A percentile compares a stretch with the other conserved stretches of the same genome.
Evolutionary conservation across 2,113 vertebrate species (phyloP).

Genomic region (Pseudolaguvia tuberculata): DNA sequence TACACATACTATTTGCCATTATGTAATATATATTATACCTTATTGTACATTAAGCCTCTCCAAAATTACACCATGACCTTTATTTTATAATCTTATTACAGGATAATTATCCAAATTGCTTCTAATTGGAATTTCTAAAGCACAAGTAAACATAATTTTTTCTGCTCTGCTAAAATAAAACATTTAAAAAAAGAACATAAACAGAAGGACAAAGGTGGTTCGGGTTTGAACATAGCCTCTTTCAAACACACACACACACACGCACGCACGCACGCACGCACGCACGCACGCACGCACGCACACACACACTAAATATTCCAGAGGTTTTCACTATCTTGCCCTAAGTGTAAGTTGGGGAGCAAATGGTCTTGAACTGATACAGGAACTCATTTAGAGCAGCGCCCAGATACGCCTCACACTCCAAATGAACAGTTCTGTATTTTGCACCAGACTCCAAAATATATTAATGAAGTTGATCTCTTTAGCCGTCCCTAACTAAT

Average conservation of each 20-base stretch:
- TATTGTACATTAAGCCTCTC: constrained; percentile 43
- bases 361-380: constrained; percentile 54
- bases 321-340: constrained; percentile 46
- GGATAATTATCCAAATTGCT: constrained; percentile 63
- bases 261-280: too few relatives aligned
- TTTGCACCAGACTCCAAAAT: constrained; percentile 44
- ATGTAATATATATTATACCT: constrained; percentile 1
- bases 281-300: constrained; percentile 27
- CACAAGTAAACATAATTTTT: constrained; percentile 70
- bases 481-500: constrained; percentile 57
- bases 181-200: constrained; percentile 52
- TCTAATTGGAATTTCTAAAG: constrained; percentile 69
- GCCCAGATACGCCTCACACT: constrained; percentile 45
- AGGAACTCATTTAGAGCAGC: constrained; percentile 53
- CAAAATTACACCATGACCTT: constrained; percentile 57
- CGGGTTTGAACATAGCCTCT: constrained; percentile 47
- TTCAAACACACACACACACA: constrained; percentile 31
- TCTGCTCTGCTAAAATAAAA: constrained; percentile 61
- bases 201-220: constrained; percentile 49
- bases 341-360: constrained; percentile 40
- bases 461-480: constrained; percentile 63
- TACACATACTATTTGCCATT: neutral
- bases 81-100: constrained; percentile 70
- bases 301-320: constrained; percentile 51
- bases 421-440: constrained; percentile 41